phyloP scores from a whole-genome alignment of 2,797 vertebrate species.

The Emydoidea blandingii region DNA sequence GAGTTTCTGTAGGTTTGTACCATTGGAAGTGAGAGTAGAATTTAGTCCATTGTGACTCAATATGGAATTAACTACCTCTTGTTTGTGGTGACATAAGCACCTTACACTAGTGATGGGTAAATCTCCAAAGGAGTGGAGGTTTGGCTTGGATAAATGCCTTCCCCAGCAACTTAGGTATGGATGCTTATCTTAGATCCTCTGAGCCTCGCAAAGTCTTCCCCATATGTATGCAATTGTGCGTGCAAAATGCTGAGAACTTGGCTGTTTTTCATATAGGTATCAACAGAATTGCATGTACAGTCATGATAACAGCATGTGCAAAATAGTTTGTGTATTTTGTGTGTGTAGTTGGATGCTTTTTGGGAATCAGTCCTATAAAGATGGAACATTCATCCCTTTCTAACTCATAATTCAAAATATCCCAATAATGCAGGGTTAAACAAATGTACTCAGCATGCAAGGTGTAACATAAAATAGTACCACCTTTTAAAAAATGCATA shows the following conservation, averaged over 20 bases:
- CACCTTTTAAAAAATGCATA: not conserved
- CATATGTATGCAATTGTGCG: constrained; percentile 47
- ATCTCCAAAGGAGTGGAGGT: constrained; percentile 54
- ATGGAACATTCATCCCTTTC: not conserved
- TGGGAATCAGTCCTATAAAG: not conserved
- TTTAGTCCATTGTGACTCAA: constrained; percentile 54
- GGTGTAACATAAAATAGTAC: not conserved
- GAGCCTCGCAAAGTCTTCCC: constrained; percentile 68
- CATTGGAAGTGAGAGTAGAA: constrained; percentile 68
- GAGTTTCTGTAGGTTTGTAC: constrained; percentile 69
- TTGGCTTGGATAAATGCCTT: constrained; percentile 55
- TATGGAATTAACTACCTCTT: constrained; percentile 55
- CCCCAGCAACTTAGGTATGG: constrained; percentile 30
- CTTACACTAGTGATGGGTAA: not conserved
- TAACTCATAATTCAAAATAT: not conserved
- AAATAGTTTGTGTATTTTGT: constrained; percentile 46
- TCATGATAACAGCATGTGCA: constrained; percentile 39
- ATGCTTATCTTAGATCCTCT: constrained; percentile 63
- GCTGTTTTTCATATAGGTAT: constrained; percentile 16
- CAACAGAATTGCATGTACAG: constrained; percentile 40
- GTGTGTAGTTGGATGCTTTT: not conserved
- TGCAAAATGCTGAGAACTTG: constrained; percentile 17
- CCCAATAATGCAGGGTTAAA: not conserved
- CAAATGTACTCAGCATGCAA: not conserved
- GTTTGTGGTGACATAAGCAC: constrained; percentile 43